Evolutionary conservation across 2,797 vertebrate genomes (phyloP).

Genomic region (Lepus townsendii): DNA sequence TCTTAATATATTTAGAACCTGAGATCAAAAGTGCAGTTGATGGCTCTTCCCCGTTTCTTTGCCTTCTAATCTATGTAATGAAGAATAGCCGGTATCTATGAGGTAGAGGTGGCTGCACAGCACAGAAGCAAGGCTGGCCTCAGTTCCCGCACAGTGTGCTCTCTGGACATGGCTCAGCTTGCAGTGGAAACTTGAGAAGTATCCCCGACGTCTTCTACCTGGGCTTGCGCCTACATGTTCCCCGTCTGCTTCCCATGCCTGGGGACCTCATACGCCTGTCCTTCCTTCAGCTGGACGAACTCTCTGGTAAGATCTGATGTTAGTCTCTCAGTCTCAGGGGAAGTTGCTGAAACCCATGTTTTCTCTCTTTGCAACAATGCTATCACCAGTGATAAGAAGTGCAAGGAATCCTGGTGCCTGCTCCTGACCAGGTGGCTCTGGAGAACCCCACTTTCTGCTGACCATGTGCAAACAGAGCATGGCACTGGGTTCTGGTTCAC

Average conservation of each 20-base stretch:
- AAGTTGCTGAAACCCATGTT: no score
- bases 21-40: background rate
- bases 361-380: background rate
- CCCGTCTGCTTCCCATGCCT: rapidly evolving
- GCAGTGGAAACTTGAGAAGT: rapidly evolving
- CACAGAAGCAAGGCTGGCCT: no score
- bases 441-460: rapidly evolving
- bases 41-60: background rate
- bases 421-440: rapidly evolving
- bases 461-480: rapidly evolving
- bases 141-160: no score
- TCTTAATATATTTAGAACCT: background rate
- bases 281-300: no score
- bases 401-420: rapidly evolving
- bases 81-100: background rate
- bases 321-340: background rate
- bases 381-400: background rate
- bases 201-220: background rate
- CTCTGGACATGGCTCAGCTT: background rate
- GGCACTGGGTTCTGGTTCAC: rapidly evolving
- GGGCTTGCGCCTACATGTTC: rapidly evolving
- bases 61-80: background rate
- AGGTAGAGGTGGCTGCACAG: background rate
- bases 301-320: background rate
- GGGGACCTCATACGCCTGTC: background rate